A percentile compares a stretch with the other conserved stretches of the same genome.
Conservation (phyloP, 2,113 vertebrate genomes). For the Myocastor coypus region DNA sequence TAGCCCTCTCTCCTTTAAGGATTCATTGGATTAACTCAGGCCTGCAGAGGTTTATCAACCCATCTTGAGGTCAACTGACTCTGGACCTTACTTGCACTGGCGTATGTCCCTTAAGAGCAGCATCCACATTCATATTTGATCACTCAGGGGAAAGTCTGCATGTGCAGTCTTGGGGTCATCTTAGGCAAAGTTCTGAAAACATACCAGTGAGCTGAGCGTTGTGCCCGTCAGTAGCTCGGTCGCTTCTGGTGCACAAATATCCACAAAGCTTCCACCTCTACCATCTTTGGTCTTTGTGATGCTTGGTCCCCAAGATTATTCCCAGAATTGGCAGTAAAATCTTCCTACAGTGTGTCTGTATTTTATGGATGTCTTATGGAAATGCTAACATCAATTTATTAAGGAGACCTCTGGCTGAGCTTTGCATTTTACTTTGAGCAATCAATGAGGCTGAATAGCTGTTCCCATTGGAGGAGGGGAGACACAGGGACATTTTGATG, state of each 20-base stretch:
- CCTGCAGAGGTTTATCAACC: neutral
- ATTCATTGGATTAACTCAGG: neutral
- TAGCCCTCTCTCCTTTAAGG: neutral
- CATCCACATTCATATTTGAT: neutral
- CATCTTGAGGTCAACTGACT: neutral
- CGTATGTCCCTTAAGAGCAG: neutral
- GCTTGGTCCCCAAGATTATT: neutral
- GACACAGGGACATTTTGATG: neutral
- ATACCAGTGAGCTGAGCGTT: neutral
- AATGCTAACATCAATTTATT: neutral
- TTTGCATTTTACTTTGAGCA: neutral
- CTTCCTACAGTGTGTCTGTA: neutral
- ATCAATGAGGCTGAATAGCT: neutral
- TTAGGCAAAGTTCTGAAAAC: neutral
- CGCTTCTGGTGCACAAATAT: neutral
- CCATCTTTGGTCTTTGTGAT: neutral
- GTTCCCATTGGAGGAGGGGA: neutral
- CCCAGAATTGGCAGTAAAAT: neutral
- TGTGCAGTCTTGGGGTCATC: neutral
- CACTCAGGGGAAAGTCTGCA: neutral
- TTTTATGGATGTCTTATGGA: neutral
- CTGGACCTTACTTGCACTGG: neutral
- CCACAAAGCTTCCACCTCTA: neutral
- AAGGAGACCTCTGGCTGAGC: neutral
- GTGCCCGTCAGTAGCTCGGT: no score